phyloP scores from a whole-genome alignment of 2,888 invertebrate genomes.

The Tenthredo scrophulariae region DNA sequence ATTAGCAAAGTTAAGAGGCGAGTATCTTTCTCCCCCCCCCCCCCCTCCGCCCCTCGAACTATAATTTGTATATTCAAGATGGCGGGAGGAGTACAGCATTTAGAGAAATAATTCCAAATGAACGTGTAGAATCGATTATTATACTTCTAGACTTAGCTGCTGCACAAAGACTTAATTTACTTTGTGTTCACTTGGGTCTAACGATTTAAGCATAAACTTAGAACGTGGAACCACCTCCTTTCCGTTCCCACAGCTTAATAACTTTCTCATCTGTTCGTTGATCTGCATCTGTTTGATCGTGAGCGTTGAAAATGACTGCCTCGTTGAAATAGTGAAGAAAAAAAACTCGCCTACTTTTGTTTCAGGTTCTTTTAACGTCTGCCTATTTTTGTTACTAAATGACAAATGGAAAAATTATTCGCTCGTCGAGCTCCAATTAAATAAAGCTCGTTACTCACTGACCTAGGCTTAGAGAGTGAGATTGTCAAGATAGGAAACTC shows the following conservation, averaged over 20 bases:
- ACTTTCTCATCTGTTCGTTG: conserved; percentile 37
- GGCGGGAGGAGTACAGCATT: background rate
- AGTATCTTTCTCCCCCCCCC: background rate
- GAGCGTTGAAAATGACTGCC: background rate
- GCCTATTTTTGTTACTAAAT: background rate
- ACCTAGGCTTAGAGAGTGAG: conserved; percentile 30
- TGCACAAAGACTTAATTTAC: conserved; percentile 10
- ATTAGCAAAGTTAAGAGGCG: conserved; percentile 22
- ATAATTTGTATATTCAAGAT: conserved; percentile 18
- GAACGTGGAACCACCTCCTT: conserved; percentile 10
- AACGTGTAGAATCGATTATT: conserved; percentile 30
- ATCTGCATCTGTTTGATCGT: conserved; percentile 18
- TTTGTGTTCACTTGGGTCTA: conserved; percentile 26
- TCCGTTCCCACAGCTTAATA: conserved; percentile 28
- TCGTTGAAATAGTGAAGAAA: background rate
- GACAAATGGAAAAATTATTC: conserved; percentile 30
- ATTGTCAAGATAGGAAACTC: conserved; percentile 32
- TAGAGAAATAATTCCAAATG: conserved; percentile 18
- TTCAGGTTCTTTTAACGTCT: background rate
- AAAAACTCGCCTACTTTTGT: background rate
- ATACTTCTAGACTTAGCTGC: background rate
- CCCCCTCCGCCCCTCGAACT: background rate
- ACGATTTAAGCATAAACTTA: conserved; percentile 44
- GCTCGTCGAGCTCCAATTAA: conserved; percentile 19
- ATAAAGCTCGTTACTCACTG: conserved; percentile 38